Percentiles rank a stretch among this genome's conserved stretches.
phyloP scores from a whole-genome alignment of 2,797 vertebrate genomes.

The Leuciscus waleckii region DNA sequence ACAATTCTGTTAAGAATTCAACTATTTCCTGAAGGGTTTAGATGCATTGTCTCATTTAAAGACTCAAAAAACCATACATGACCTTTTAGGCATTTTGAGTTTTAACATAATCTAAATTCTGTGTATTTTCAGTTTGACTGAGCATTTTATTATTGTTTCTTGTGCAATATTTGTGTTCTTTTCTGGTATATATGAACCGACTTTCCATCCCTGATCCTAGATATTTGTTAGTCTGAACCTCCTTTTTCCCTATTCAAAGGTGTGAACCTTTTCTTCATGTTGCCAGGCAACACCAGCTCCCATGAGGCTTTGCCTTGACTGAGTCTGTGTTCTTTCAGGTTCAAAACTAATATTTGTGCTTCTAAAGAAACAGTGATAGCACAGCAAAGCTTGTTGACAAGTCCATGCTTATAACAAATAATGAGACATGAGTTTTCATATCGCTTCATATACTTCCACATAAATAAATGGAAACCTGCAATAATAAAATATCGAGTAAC shows the following conservation, averaged over 20 bases:
- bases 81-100: background rate
- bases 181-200: conserved; percentile 65
- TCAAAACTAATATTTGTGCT: conserved; percentile 57
- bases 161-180: conserved; percentile 57
- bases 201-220: conserved; percentile 46
- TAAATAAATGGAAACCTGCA: background rate
- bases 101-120: background rate
- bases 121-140: background rate
- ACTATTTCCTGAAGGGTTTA: conserved; percentile 2
- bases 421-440: conserved; percentile 10
- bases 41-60: background rate
- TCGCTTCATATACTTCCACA: background rate
- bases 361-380: conserved; percentile 27
- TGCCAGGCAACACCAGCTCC: conserved; percentile 81
- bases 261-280: conserved; percentile 76
- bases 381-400: conserved; percentile 15
- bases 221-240: conserved; percentile 48
- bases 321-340: conserved; percentile 61
- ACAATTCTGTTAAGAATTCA: conserved; percentile 42
- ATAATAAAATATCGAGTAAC: background rate
- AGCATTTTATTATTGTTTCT: conserved; percentile 12
- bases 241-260: conserved; percentile 61
- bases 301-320: conserved; percentile 74
- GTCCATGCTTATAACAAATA: conserved; percentile 24
- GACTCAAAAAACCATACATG: background rate